Evolutionary conservation across 2,888 invertebrate species (phyloP).

Genomic region (Lottia gigantea): DNA sequence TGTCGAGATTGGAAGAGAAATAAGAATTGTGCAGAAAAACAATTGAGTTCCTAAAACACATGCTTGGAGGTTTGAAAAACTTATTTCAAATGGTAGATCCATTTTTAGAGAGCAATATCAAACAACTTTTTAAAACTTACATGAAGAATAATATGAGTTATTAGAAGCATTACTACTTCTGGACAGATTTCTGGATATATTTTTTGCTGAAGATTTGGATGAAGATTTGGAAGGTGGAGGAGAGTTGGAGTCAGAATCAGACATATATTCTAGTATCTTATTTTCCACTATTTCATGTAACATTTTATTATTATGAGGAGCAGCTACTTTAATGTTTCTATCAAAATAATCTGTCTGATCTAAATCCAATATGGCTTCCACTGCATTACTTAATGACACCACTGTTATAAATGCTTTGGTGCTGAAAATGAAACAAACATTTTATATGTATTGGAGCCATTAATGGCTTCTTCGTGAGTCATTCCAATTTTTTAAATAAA

Average conservation of each 20-base stretch:
- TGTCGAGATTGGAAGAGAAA: too few species aligned
- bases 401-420: slow-evolving; percentile 36
- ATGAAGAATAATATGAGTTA: too few species aligned
- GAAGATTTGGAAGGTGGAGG: neutral
- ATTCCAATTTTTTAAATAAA: too few species aligned
- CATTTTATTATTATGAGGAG: neutral
- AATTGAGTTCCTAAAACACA: too few species aligned
- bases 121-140: too few species aligned
- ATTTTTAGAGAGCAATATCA: too few species aligned
- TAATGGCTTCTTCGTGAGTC: too few species aligned
- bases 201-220: neutral
- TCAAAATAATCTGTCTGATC: slow-evolving; percentile 23
- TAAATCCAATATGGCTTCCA: slow-evolving; percentile 28
- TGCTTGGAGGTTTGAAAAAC: too few species aligned
- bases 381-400: slow-evolving; percentile 23
- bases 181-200: neutral
- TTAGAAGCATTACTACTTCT: neutral
- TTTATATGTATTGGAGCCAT: too few species aligned
- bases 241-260: neutral
- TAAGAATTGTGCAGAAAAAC: too few species aligned
- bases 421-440: slow-evolving; percentile 23
- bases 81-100: too few species aligned
- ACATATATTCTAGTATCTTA: slow-evolving; percentile 6
- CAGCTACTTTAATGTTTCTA: slow-evolving; percentile 10
- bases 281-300: neutral